These are phyloP conservation scores for Homalodisca vitripennis DNA, from an alignment of 1,140 invertebrate species.

Conservation along the genomic window DNA sequence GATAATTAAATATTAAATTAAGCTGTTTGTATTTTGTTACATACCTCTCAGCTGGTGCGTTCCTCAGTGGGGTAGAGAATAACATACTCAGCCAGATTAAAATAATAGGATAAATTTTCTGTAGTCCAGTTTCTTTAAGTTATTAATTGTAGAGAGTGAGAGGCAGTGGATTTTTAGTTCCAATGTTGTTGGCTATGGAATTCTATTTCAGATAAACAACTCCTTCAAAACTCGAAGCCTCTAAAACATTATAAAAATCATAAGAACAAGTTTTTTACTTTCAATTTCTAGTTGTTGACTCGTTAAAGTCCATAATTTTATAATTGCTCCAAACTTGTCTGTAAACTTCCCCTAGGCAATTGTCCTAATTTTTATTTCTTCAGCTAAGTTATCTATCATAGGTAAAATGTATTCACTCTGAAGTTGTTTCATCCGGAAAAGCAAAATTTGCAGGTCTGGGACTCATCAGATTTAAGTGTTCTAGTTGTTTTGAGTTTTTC, in stretches of 20 bases:
- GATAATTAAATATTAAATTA: too few species aligned
- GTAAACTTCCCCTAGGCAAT: constrained; percentile 1
- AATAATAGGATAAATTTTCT: constrained; percentile 19
- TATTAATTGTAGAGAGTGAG: constrained; percentile 9
- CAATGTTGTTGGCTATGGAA: constrained; percentile 10
- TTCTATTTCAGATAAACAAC: constrained; percentile 9
- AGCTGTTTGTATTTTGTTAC: constrained; percentile 23
- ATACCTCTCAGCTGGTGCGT: constrained; percentile 22
- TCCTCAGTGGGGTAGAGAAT: constrained; percentile 18
- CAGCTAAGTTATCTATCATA: not conserved
- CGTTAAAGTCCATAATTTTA: constrained; percentile 1
- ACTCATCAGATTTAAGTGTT: constrained; percentile 15
- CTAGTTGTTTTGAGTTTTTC: not conserved
- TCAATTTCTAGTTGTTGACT: constrained; percentile 10
- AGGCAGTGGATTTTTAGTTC: constrained; percentile 11
- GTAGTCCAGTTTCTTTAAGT: constrained; percentile 5
- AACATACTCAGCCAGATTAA: constrained; percentile 18
- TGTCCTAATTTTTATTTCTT: not conserved
- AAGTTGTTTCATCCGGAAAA: constrained; percentile 11
- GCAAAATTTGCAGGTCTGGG: not conserved
- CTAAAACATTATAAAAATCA: constrained; percentile 17
- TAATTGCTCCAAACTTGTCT: constrained; percentile 6
- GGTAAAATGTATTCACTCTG: constrained; percentile 11
- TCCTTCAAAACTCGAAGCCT: constrained; percentile 10
- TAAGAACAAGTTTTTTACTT: constrained; percentile 9